A percentile compares a stretch with the other conserved stretches of the same genome.
Conservation (phyloP, 2,797 vertebrate genomes). For the Dermochelys coriacea region DNA sequence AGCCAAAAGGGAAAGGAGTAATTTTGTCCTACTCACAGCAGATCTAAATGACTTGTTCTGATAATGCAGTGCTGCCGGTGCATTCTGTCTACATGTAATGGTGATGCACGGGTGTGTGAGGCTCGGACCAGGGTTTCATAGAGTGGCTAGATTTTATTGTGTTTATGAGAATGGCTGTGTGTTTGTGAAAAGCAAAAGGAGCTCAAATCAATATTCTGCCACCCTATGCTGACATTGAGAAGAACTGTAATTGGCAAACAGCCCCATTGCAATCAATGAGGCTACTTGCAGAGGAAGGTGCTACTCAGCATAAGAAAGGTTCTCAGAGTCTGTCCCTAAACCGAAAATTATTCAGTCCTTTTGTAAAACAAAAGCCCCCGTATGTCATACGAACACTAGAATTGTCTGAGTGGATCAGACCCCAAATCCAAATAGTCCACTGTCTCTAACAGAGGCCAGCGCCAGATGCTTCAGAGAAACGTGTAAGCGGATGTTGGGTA, state of each 20-base stretch:
- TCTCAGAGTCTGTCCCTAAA: neutral
- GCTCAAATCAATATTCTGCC: accelerated
- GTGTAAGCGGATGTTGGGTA: neutral
- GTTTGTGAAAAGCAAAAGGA: neutral
- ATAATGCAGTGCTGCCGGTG: neutral
- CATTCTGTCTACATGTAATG: accelerated
- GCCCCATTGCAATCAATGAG: neutral
- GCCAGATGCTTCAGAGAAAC: neutral
- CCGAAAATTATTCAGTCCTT: neutral
- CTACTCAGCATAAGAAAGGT: neutral
- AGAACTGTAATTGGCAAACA: neutral
- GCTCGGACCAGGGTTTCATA: neutral
- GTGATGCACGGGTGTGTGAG: accelerated
- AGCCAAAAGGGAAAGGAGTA: neutral
- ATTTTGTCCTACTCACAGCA: neutral
- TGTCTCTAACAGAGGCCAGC: neutral
- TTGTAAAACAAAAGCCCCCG: neutral
- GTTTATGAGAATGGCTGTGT: neutral
- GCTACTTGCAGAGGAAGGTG: neutral
- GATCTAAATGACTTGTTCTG: accelerated
- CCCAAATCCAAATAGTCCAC: neutral
- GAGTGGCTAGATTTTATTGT: neutral
- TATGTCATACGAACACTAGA: neutral
- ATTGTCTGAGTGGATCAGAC: neutral
- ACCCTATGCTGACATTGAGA: accelerated